Base-by-base conservation (phyloP, 2,113 vertebrate species). In the Poecile atricapillus region DNA sequence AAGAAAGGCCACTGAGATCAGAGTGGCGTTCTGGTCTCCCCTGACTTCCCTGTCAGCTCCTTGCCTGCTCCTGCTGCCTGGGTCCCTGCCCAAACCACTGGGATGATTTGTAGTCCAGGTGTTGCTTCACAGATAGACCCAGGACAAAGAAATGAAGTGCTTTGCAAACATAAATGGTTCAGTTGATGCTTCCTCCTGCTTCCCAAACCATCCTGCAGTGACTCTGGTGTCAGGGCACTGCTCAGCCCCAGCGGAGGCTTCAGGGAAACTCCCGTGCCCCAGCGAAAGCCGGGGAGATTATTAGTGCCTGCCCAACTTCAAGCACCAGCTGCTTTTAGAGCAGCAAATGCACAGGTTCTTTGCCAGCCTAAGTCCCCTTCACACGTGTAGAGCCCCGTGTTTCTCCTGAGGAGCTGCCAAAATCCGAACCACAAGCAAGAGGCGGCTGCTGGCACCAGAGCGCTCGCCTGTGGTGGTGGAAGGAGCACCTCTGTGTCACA, bases 251-350 rank as follows among this genome's bases (percentile, higher is more conserved):
- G 27, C 47, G 18, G 35, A 11, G 14, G 28, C 28, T 90, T n/a
- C 5, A 4, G 71, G 43, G 69, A 59, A 17, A 21, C 13, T 19
- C 55, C 12, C 18, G 28, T 9, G 10, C 0, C 1, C 63, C 63
- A 1, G 4, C 4, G 11, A 49, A 31, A 0, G 0, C 35, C 1
- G 0, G 27, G 19, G 27, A 43, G 41, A 49, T 63, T 7, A 37
- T 17, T 6, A 10, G 46, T 15, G 30, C 52, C 52, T 0, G 4
- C 24, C 35, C 56, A 44, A 4, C 49, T 46, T 71, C 9, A 0
- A 71, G 71, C 20, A 4, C 22, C 63, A 41, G 35, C 59, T 69
- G 43, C 64, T 35, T 75, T n/a, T 0, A 1, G 23, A 50, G 17
- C 64, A 63, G 33, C 55, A 83, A 68, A 62, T 2, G 11, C 31